Conservation (phyloP, 2,113 vertebrate genomes). For the Muntiacus muntjak region DNA sequence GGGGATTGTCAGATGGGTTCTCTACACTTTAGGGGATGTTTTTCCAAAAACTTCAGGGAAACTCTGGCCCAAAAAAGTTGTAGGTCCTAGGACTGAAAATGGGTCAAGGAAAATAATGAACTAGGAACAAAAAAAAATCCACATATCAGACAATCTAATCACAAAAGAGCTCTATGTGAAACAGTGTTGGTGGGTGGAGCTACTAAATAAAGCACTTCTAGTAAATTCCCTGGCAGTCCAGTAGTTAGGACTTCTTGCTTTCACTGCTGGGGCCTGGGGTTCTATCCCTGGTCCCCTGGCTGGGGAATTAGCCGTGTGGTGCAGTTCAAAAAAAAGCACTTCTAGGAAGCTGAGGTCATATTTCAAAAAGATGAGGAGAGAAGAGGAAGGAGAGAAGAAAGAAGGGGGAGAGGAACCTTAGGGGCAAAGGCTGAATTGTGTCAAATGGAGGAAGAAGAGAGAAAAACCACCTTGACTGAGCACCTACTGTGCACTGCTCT, state of each 20-base stretch:
- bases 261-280: neutral
- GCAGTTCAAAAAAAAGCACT: neutral
- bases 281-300: neutral
- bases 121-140: too few relatives aligned
- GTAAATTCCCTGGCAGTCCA: neutral
- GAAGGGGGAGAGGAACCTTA: neutral
- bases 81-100: neutral
- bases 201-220: neutral
- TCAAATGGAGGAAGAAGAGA: too few relatives aligned
- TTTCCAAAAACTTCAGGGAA: constrained; percentile 24
- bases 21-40: neutral
- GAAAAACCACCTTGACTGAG: neutral
- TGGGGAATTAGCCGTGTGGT: neutral
- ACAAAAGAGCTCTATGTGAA: neutral
- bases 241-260: neutral
- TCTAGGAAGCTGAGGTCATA: neutral
- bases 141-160: neutral
- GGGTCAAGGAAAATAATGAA: neutral
- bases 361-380: neutral
- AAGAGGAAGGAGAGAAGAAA: neutral
- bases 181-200: neutral
- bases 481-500: accelerated
- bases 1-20: neutral
- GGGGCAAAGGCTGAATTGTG: neutral
- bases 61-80: neutral